Evolutionary conservation across 30 jellyfish, hydroid and myxozoan species (phyloP), one percentile per base, ranked within the genome.

Genomic region (Calvadosia cruxmelitensis): DNA sequence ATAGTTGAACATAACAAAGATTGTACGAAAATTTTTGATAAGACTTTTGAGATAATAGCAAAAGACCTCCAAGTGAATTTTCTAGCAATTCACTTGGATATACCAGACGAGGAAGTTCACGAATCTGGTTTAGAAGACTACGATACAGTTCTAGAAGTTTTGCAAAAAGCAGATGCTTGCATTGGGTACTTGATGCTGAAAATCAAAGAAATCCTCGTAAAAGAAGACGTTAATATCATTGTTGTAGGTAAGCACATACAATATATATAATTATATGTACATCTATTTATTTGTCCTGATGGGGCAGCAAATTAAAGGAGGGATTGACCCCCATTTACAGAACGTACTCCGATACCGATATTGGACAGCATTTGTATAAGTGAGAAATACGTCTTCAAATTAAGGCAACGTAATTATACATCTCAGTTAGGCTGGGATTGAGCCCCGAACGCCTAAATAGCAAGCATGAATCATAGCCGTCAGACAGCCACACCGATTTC

Each of bases 61-160:
- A 65, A 35, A 20, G 76, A 67, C 72, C 36, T 64, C 25, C 52
- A 77, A 15, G 78, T 84, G 16, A 84, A 66, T 27, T 84, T 84
- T 68, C 93, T 68, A 10, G 93, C 95, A 26, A 12, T 84, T 1
- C 70, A 84, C 51, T 62, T 74, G 30, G 89, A 77, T 30, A 74
- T 70, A 24, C 81, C 84, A 13, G 95, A 84, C 26, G 70, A 61
- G 24, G 78, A 84, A 0, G 70, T 81, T 12, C 95, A 84, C 50
- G 93, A 71, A 13, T 66, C 62, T 34, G 87, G 86, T 33, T 70
- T 85, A 23, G 95, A 77, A 31, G 49, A 82, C 0, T 63, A 72
- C 33, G 33, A 68, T 13, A 73, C 75, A 42, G 57, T 42, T 10
- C 15, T 20, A 42, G 20, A 42, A 42, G 20, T 42, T 42, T 20